Evolutionary conservation across 2,888 invertebrate species (phyloP).

Genomic region (Cheilosia urbana): DNA sequence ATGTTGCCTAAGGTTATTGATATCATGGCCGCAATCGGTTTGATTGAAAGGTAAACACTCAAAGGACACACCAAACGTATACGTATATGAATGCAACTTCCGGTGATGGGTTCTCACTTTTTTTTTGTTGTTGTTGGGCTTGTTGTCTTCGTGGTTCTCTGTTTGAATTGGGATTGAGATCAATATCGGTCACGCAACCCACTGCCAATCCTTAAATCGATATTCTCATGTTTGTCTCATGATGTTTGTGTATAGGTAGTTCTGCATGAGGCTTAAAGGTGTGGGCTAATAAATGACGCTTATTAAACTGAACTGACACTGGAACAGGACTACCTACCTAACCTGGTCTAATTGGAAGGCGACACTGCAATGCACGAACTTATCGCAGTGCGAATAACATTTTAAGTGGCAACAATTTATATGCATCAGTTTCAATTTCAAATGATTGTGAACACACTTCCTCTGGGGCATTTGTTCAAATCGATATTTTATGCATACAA

Average conservation of each 20-base stretch:
- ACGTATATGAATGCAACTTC: constrained; percentile 57
- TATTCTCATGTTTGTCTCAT: constrained; percentile 68
- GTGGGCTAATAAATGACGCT: neutral
- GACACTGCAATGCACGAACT: constrained; percentile 16
- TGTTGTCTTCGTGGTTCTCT: constrained; percentile 40
- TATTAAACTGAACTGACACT: constrained; percentile 33
- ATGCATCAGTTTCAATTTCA: constrained; percentile 33
- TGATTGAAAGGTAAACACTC: constrained; percentile 63
- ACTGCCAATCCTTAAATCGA: constrained; percentile 70
- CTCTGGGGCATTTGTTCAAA: constrained; percentile 37
- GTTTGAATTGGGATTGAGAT: constrained; percentile 59
- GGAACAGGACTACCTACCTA: constrained; percentile 28
- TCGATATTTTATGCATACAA: constrained; percentile 25
- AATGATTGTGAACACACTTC: constrained; percentile 7
- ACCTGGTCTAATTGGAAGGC: neutral
- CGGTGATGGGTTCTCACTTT: constrained; percentile 52
- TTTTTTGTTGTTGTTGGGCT: constrained; percentile 2
- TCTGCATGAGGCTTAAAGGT: constrained; percentile 45
- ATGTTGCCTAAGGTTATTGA: constrained; percentile 59
- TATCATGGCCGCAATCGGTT: constrained; percentile 58
- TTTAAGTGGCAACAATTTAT: constrained; percentile 45
- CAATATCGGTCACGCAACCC: constrained; percentile 72
- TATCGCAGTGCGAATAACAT: constrained; percentile 14
- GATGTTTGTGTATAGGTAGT: constrained; percentile 35
- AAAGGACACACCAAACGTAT: constrained; percentile 55